Base-by-base conservation (phyloP, 2,797 vertebrate genomes). In the Odontamblyopus rebecca region DNA sequence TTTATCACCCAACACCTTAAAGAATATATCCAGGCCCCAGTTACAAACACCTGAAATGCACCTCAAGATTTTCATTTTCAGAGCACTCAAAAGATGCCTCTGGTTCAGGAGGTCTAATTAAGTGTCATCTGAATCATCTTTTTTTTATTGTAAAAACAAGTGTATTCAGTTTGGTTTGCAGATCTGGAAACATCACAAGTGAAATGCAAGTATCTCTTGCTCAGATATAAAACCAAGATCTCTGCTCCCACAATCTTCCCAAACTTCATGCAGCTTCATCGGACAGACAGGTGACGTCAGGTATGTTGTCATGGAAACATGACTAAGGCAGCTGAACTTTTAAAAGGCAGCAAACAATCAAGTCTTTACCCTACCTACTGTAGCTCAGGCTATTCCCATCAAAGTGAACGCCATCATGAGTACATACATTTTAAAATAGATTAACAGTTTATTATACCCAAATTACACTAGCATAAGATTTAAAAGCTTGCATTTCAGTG, bases 1-100 rank as follows among this genome's bases (percentile, higher is more conserved):
- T n/a, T 50, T 63, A 77, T 68, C 2, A 38, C 75, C 76, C 71
- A 67, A 41, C 6, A 5, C 57, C 41, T 54, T 13, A 67, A 1
- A 66, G 74, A 72, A 44, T 71, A 74, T 32, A 35, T 69, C 72
- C 68, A 26, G 51, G 61, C 48, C 70, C 19, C 63, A 60, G 1
- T 30, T 60, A 26, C 16, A 35, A 57, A 75, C 68, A n/a, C 71
- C 80, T 62, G 62, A 75, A 78, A 72, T 71, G 66, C 75, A 54
- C 65, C 66, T 73, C 60, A 29, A 41, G 38, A 59, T 16, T 12
- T 51, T 27, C 5, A 16, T 9, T 41, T 18, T 30, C 19, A 2
- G 9, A 41, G 1, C 11, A n/a, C 48, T 64, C 63, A 68, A 74
- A 69, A 44, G 44, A 61, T 9, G 1, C 16, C 29, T 71, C 61